phyloP scores from a whole-genome alignment of 37 sponge, comb jelly and placozoan species.

The Chondrilla cf. caribensis region DNA sequence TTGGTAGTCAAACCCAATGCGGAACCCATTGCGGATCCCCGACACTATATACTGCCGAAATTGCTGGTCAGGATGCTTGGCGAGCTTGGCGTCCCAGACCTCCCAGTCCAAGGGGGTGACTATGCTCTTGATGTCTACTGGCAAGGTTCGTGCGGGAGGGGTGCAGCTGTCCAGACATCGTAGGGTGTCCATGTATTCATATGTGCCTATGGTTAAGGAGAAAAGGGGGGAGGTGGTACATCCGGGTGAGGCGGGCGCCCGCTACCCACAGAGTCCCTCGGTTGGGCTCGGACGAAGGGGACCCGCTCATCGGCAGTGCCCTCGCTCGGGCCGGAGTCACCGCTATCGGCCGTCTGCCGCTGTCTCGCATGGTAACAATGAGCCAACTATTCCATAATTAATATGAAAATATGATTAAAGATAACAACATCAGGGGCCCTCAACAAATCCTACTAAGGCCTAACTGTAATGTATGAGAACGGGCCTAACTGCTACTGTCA shows the following conservation, averaged over 20 bases:
- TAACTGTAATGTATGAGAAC: too few species aligned
- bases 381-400: too few species aligned
- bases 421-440: not conserved
- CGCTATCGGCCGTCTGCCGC: too few species aligned
- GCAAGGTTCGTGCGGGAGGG: not conserved
- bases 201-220: not conserved
- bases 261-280: not conserved
- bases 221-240: not conserved
- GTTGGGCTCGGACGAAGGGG: not conserved
- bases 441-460: too few species aligned
- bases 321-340: too few species aligned
- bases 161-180: not conserved
- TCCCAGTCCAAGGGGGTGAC: slow-evolving; percentile 2
- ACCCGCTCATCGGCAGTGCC: too few species aligned
- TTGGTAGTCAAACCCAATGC: slow-evolving; percentile 8
- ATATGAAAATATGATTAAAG: too few species aligned
- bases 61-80: slow-evolving; percentile 5
- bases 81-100: slow-evolving; percentile 5
- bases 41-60: not conserved
- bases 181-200: slow-evolving; percentile 13
- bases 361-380: too few species aligned
- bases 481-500: too few species aligned
- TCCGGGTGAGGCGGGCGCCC: not conserved
- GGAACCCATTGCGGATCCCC: slow-evolving; percentile 22
- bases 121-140: not conserved